A percentile compares a stretch with the other conserved stretches of the same genome.
Evolutionary conservation across 2,888 invertebrate species (phyloP).

Genomic region (Euplagia quadripunctaria): DNA sequence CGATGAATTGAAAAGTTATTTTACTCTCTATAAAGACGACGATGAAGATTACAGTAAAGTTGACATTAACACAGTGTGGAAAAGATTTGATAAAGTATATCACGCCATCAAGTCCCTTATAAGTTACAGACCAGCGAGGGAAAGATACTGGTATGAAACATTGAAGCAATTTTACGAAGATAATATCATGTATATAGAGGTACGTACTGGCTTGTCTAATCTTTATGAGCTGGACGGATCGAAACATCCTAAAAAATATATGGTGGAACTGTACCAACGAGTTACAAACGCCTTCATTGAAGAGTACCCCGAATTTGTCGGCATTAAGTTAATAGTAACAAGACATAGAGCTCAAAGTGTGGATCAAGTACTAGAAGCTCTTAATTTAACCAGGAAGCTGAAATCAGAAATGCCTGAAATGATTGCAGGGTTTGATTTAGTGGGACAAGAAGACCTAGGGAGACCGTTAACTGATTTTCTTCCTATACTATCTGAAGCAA

Average conservation of each 20-base stretch:
- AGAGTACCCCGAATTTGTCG: constrained; percentile 89
- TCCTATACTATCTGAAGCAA: constrained; percentile 82
- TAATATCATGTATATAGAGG: constrained; percentile 90
- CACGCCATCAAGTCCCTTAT: constrained; percentile 84
- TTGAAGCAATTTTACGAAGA: constrained; percentile 89
- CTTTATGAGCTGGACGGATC: constrained; percentile 85
- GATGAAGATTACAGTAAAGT: constrained; percentile 65
- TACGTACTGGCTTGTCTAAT: constrained; percentile 87
- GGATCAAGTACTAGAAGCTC: constrained; percentile 74
- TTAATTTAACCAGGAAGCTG: constrained; percentile 69
- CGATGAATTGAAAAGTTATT: constrained; percentile 78
- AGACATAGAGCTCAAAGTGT: constrained; percentile 58
- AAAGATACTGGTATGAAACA: constrained; percentile 88
- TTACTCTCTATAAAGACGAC: constrained; percentile 85
- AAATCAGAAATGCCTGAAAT: constrained; percentile 88
- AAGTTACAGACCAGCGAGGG: constrained; percentile 88
- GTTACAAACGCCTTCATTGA: constrained; percentile 86
- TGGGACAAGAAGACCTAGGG: constrained; percentile 93
- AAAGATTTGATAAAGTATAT: constrained; percentile 86
- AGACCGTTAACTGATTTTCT: constrained; percentile 88
- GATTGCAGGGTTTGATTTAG: constrained; percentile 93
- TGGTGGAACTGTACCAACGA: constrained; percentile 85
- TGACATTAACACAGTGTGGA: constrained; percentile 88
- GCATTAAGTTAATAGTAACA: constrained; percentile 89
- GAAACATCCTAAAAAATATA: constrained; percentile 82